Base-by-base conservation (phyloP, 1,140 invertebrate genomes). In the Drosophila serrata region DNA sequence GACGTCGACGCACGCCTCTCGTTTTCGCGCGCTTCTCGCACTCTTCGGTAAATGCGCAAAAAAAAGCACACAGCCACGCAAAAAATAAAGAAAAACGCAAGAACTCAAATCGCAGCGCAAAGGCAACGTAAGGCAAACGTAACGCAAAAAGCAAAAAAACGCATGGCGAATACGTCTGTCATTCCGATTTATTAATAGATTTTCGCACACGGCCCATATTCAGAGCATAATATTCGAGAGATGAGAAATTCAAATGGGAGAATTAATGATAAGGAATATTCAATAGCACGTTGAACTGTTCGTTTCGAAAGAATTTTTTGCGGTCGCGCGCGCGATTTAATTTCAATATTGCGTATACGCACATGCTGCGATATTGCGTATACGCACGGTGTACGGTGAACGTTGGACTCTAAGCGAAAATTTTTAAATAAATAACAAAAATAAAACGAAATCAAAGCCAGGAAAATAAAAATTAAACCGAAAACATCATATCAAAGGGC, bases 1-100 rank as follows among this genome's bases (percentile, higher is more conserved):
- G 81, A 86, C 61, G 81, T 73, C 78, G 84, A 82, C 80, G 82
- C 79, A 88, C 80, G 84, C 70, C 60, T 65, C 58, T 75, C 84
- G 76, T 74, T 77, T 77, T 84, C 80, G 84, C 85, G 84, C 80
- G 84, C 84, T 82, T 82, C 75, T 70, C 67, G 72, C 69, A 62
- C 11, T 59, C 40, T n/a, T 64, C 62, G 73, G 49, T 64, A 74
- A 74, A 74, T 74, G 70, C 72, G 72, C 70, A 65, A 75, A 75
- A 73, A 73, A 74, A 24, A 8, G 24, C 51, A 55, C 51, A 37
- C 51, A 72, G 56, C 57, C 31, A 62, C 55, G 33, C 33, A 55
- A 35, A 35, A 24, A 65, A 56, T 49, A 27, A 46, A 49, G 49
- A 45, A 51, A 39, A 60, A 42, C 59, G 56, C 60, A 24, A 19